Conservation (phyloP, 2,888 invertebrate genomes). For the Encarsia formosa region DNA sequence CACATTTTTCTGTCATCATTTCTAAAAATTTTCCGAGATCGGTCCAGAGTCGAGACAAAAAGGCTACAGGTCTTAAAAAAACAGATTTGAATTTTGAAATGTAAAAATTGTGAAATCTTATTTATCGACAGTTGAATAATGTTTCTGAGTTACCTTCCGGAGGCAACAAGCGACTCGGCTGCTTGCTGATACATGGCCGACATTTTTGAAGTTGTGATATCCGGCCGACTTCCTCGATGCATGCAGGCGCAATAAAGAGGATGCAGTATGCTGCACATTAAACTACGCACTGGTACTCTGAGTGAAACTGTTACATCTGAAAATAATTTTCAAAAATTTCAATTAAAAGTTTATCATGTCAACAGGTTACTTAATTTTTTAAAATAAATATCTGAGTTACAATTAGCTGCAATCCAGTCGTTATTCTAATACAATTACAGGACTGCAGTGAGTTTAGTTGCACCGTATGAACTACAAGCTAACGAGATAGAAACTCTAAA, state of each 20-base stretch:
- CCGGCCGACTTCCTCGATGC: conserved; percentile 59
- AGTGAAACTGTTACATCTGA: conserved; percentile 70
- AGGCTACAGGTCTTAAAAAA: no score
- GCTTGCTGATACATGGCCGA: conserved; percentile 65
- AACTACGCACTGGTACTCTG: conserved; percentile 56
- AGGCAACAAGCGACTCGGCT: conserved; percentile 58
- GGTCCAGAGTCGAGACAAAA: no score
- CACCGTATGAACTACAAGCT: no score
- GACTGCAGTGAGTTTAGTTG: no score
- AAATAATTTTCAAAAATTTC: conserved; percentile 32
- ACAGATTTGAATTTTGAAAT: conserved; percentile 2
- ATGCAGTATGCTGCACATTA: conserved; percentile 70
- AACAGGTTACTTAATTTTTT: no score
- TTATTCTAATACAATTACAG: no score
- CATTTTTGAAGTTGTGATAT: conserved; percentile 60
- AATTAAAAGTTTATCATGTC: no score
- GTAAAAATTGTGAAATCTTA: background rate
- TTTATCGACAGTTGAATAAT: background rate
- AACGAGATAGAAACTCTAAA: conserved; percentile 10
- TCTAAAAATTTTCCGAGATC: no score
- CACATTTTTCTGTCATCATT: no score
- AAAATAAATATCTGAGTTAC: no score
- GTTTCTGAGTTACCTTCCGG: conserved; percentile 45
- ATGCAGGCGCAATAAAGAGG: conserved; percentile 70
- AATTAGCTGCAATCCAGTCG: no score